Base-by-base conservation (phyloP, 23 tunicate genomes). In the Ascidia mentula region DNA sequence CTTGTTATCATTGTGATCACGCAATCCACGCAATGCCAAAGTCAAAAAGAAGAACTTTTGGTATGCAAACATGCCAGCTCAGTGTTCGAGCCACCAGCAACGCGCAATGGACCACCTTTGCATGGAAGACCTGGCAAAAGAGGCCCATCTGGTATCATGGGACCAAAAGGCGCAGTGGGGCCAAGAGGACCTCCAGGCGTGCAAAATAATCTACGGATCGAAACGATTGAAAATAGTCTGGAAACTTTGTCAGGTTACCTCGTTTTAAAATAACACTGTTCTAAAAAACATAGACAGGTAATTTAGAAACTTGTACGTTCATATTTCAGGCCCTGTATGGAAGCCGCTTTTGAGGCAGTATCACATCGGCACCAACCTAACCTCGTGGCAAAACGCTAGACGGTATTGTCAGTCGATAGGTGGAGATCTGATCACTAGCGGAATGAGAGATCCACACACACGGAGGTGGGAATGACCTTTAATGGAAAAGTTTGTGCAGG, bases 381-480 rank as follows among this genome's bases (percentile, higher is more conserved):
- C 28, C 13, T 53, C 65, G 13, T 53, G 65, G 65, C 65, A 53
- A 9, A 28, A 53, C 7, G 65, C 65, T 28, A 53, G 65, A 53
- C 22, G 28, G 24, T 53, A 53, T 53, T 53, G 65, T 53, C 65
- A 53, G 13, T 53, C 65, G 28, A 53, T 53, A 20, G 65, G 65
- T 53, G 65, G 65, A 20, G 65, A 53, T 53, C 13, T 53, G 12
- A 28, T 53, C 28, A 53, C 65, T 20, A 53, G 65, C 13, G 65
- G 65, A 53, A 53, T 53, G 65, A 53, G 65, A 53, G 65, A 53
- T 53, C 65, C 65, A 53, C 65, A 53, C 22, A 53, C 65, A 53
- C 65, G 65, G 28, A 53, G 24, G 65, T 53, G 24, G 22, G 24
- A 5, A 9, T n/a, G n/a, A n/a, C n/a, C n/a, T n/a, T n/a, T n/a